Conservation (phyloP, 2,888 invertebrate genomes). For the Synergus itoensis region DNA sequence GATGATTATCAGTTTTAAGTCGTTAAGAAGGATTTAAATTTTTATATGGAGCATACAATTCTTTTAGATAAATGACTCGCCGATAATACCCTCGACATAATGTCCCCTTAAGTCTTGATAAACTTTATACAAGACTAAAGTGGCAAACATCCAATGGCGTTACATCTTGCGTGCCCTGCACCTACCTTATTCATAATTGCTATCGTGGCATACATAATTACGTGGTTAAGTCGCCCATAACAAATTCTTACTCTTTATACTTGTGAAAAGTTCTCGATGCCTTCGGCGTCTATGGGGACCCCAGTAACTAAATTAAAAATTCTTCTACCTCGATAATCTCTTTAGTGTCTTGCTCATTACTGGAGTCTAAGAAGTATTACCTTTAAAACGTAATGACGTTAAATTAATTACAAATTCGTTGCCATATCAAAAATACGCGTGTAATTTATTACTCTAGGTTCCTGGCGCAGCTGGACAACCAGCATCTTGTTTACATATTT, state of each 20-base stretch:
- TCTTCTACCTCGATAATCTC: constrained; percentile 1
- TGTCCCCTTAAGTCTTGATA: constrained; percentile 9
- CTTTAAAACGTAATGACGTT: constrained; percentile 4
- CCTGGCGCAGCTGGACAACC: not conserved
- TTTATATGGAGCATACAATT: not conserved
- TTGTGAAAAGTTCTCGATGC: constrained; percentile 14
- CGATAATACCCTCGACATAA: constrained; percentile 29
- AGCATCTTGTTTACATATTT: too few relatives aligned
- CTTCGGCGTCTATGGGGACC: not conserved
- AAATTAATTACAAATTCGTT: constrained; percentile 21
- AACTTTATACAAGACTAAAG: constrained; percentile 20
- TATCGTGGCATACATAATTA: constrained; percentile 38
- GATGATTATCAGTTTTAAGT: not conserved
- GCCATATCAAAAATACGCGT: constrained; percentile 56
- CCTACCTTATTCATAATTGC: constrained; percentile 34
- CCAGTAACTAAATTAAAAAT: constrained; percentile 28
- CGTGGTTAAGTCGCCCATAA: constrained; percentile 20
- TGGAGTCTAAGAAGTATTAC: constrained; percentile 23
- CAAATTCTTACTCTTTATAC: constrained; percentile 24
- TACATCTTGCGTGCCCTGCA: constrained; percentile 35
- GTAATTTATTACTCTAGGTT: not conserved
- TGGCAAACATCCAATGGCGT: constrained; percentile 26
- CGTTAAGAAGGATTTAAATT: not conserved
- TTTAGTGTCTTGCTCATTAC: constrained; percentile 26
- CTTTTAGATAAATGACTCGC: constrained; percentile 16